Conservation (phyloP, 2,797 vertebrate genomes). For the Acrocephalus scirpaceus region DNA sequence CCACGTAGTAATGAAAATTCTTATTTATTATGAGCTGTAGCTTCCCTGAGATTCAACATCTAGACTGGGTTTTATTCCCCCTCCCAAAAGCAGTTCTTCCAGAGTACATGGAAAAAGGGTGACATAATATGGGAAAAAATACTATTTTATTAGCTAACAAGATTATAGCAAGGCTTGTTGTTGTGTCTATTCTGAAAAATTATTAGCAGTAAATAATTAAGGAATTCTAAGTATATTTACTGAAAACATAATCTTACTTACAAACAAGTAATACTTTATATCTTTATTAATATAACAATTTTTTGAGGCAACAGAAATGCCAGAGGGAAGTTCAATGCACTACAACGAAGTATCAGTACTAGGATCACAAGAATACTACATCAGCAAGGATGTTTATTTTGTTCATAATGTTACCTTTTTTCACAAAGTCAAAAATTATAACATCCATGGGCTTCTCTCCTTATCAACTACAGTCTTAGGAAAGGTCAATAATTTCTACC, state of each 20-base stretch:
- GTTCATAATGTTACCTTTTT: neutral
- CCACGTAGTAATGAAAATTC: neutral
- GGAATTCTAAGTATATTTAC: neutral
- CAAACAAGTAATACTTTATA: neutral
- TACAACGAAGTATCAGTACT: neutral
- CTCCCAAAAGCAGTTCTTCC: neutral
- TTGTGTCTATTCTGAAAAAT: neutral
- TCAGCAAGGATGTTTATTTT: neutral
- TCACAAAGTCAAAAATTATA: neutral
- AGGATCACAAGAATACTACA: neutral
- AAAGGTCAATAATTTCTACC: neutral
- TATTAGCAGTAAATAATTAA: neutral
- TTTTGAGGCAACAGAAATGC: neutral
- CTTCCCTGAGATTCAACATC: neutral
- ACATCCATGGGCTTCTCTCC: neutral
- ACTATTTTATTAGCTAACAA: neutral
- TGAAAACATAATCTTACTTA: neutral
- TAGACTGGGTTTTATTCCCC: accelerated
- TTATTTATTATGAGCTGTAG: neutral
- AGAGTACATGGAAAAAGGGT: neutral
- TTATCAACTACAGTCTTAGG: neutral
- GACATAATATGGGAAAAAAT: neutral
- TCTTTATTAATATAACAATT: neutral
- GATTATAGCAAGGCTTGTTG: neutral
- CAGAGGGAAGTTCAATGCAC: neutral